phyloP scores from a whole-genome alignment of 1,140 invertebrate genomes.

The Cherax destructor region DNA sequence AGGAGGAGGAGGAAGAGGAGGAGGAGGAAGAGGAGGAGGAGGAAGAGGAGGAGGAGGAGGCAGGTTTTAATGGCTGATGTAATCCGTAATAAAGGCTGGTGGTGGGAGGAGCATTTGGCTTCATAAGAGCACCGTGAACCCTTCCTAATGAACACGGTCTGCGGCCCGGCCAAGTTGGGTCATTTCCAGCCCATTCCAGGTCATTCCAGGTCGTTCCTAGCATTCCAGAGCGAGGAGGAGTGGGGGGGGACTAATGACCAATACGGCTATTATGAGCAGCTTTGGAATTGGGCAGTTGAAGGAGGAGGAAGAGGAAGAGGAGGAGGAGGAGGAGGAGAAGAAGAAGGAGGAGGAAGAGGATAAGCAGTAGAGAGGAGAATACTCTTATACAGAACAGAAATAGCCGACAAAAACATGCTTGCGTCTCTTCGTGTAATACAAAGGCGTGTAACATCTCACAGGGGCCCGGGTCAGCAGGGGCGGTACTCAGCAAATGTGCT shows the following conservation, averaged over 20 bases:
- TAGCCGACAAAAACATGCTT: too few relatives aligned
- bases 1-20: not conserved
- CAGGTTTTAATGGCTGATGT: not conserved
- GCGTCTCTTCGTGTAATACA: too few relatives aligned
- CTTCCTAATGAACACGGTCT: slow-evolving; percentile 38
- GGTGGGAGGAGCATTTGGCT: not conserved
- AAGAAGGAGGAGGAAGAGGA: not conserved
- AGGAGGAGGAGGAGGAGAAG: not conserved
- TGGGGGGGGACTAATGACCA: slow-evolving; percentile 31
- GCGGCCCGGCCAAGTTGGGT: slow-evolving; percentile 26
- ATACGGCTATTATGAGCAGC: slow-evolving; percentile 24
- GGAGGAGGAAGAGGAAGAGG: not conserved
- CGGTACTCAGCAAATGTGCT: too few relatives aligned
- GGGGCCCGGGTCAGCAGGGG: too few relatives aligned
- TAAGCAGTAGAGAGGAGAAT: not conserved
- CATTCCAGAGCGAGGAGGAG: slow-evolving; percentile 17
- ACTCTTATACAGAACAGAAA: too few relatives aligned
- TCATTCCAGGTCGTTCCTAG: slow-evolving; percentile 43
- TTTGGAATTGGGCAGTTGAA: slow-evolving; percentile 2
- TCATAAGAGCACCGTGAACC: slow-evolving; percentile 16
- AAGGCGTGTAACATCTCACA: too few relatives aligned
- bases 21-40: not conserved
- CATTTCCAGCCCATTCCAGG: slow-evolving; percentile 16
- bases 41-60: not conserved
- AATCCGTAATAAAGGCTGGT: not conserved